Base-by-base conservation (phyloP, 2,113 vertebrate species). In the Rhinoderma darwinii region DNA sequence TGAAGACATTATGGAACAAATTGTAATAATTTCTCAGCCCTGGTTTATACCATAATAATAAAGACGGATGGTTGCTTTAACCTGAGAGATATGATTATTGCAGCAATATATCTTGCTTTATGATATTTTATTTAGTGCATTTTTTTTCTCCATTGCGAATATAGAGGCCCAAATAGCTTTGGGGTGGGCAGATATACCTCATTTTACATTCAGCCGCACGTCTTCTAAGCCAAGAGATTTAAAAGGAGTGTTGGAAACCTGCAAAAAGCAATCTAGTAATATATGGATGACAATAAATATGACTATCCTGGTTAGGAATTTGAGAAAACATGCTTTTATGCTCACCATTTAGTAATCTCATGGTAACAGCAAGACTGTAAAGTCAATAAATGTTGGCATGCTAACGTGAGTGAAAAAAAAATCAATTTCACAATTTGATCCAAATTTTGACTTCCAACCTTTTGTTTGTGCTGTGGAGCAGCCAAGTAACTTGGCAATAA, bases 51-150 rank as follows among this genome's bases (percentile, higher is more conserved):
- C 70, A 66, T 76, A 66, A 39, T 86, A 78, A 78, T 41, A 61
- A 68, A 76, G 59, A 86, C 2, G 15, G 43, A 78, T 68, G 74
- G 74, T 41, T 63, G 73, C 54, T 78, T 51, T 68, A 78, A 66
- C 75, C 59, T 51, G 75, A 75, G 39, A 78, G 27, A 86, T 68
- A 78, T 68, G 74, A 68, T 86, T 78, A 78, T 78, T 86, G 74
- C 74, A 68, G 56, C 56, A 30, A 78, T 78, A 66, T 17, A 50
- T 86, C 84, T 66, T 66, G 18, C 22, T 50, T 59, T 78, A 78
- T 68, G 10, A 86, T 86, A 86, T 50, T 78, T 86, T 86, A 86
- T 78, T 86, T 86, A 78, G 74, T 68, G 56, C 30, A 70, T 77
- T 85, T 61, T 85, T 61, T 68, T 78, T 85, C 54, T 84, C 47